Percentiles rank a stretch among this genome's conserved stretches.
These are phyloP conservation scores for Phalacrocorax brasilianus DNA, from an alignment of 2,113 vertebrate species.

Conservation along the genomic window DNA sequence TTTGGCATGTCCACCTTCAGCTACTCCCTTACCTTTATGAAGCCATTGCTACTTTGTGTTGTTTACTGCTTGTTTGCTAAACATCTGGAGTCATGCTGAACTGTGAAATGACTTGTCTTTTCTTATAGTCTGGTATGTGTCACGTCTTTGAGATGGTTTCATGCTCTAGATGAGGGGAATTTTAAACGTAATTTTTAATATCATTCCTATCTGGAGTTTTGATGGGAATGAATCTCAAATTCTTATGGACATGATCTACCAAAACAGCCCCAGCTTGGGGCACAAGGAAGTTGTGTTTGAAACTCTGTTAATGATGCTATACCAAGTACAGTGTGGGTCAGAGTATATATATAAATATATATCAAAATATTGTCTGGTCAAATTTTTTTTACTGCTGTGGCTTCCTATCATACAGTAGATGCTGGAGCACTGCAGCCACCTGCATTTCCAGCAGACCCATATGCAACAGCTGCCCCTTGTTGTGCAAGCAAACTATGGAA, in stretches of 20 bases:
- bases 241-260: neutral
- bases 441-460: neutral
- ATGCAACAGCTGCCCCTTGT: neutral
- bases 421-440: neutral
- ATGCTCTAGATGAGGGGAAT: neutral
- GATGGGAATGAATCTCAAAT: neutral
- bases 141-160: neutral
- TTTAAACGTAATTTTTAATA: neutral
- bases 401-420: neutral
- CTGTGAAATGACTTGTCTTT: neutral
- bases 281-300: neutral
- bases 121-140: neutral
- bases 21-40: neutral
- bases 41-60: neutral
- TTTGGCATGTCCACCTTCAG: neutral
- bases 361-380: neutral
- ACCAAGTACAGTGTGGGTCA: neutral
- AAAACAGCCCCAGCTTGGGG: neutral
- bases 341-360: accelerated
- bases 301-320: neutral
- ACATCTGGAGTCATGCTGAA: neutral
- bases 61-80: neutral
- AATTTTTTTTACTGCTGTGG: neutral
- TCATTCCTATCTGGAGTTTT: neutral
- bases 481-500: neutral